Base-by-base conservation (phyloP, 92 coral and sea anemone genomes). In the Palythoa grandiflora region DNA sequence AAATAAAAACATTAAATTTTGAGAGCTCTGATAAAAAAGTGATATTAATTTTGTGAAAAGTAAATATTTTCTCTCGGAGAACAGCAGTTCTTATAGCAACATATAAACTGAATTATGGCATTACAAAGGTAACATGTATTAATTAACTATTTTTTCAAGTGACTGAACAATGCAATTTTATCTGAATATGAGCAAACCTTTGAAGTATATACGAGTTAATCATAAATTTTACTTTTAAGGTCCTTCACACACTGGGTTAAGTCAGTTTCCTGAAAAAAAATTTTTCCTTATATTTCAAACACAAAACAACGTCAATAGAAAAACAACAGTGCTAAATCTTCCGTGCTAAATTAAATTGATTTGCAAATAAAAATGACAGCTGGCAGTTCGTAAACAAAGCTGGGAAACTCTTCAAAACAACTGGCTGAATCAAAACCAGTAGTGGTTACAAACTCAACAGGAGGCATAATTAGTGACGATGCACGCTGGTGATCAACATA, bases 371-470 rank as follows among this genome's bases (percentile, higher is more conserved):
- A 66, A 55, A 47, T 36, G 10, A 48, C 60, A 81, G 44, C 86
- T 66, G 65, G 61, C 44, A 77, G 63, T 1, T 48, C 36, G 38
- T 4, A 5, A 48, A 20, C 66, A 74, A 74, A 81, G 74, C 74
- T 36, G 60, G 17, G 3, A 60, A 81, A 66, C 36, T 17, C 11
- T 48, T 47, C 57, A 81, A 81, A 81, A 44, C 75, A 65, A 81
- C 61, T 20, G 9, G 2, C 20, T 17, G 70, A 63, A 17, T 63
- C 17, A 38, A 50, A 79, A 79, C 5, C 38, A 59, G n/a, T 21
- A 59, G 38, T 60, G 54, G 70, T 79, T 61, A 79, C 21, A 61
- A 38, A 1, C 84, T 37, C 84, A 79, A 38, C 84, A 79, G 73
- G 73, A 15, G 10, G 14, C 10, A 63, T 15, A 75, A 79, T 8